A percentile compares a stretch with the other conserved stretches of the same genome.
Evolutionary conservation across 2,888 invertebrate species (phyloP).

Genomic region (Andrena chrysosceles): DNA sequence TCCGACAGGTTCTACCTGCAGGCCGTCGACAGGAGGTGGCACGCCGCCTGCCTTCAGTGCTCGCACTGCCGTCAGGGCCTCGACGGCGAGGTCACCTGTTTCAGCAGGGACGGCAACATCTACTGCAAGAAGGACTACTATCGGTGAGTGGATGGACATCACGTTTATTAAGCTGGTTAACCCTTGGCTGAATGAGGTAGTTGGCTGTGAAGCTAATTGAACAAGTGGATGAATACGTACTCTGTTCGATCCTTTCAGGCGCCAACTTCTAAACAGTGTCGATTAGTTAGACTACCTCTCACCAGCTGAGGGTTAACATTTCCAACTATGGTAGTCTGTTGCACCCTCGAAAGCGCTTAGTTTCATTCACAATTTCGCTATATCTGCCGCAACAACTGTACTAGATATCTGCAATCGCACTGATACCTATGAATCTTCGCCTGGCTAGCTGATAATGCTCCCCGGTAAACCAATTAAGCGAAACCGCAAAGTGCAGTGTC

Average conservation of each 20-base stretch:
- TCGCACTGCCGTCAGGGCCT: slow-evolving; percentile 95
- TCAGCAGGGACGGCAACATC: slow-evolving; percentile 96
- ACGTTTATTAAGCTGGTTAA: slow-evolving; percentile 36
- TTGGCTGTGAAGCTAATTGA: background rate
- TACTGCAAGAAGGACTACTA: slow-evolving; percentile 99
- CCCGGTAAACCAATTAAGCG: slow-evolving; percentile 30
- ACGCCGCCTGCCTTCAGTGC: slow-evolving; percentile 95
- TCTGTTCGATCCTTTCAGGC: too few relatives aligned
- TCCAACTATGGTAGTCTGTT: background rate
- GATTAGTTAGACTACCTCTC: too few relatives aligned
- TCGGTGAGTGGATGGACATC: slow-evolving; percentile 89
- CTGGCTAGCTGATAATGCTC: slow-evolving; percentile 1
- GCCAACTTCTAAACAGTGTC: too few relatives aligned
- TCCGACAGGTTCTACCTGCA: slow-evolving; percentile 96
- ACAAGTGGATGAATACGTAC: too few relatives aligned
- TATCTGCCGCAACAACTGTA: background rate
- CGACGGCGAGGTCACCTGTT: slow-evolving; percentile 96
- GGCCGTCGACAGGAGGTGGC: slow-evolving; percentile 97
- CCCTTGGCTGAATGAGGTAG: slow-evolving; percentile 3
- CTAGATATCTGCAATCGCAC: background rate
- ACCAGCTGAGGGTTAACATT: background rate
- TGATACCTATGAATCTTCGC: slow-evolving; percentile 15
- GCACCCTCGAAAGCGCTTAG: background rate
- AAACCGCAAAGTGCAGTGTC: slow-evolving; percentile 38
- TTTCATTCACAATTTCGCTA: background rate